Percentiles rank a stretch among this genome's conserved stretches.
phyloP scores from a whole-genome alignment of 2,888 invertebrate species.

The Galeruca laticollis region DNA sequence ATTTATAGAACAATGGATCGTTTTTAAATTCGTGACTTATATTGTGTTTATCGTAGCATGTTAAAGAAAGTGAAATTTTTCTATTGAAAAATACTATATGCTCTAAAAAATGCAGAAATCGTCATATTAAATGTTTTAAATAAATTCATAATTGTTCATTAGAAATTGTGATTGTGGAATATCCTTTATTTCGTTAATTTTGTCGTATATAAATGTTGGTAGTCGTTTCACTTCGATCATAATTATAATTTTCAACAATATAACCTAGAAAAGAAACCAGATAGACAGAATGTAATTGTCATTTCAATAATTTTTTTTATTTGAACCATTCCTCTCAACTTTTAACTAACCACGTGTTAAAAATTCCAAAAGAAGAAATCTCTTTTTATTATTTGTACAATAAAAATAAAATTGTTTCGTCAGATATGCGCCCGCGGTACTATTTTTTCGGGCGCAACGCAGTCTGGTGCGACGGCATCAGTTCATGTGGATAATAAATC shows the following conservation, averaged over 20 bases:
- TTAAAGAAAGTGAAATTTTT: slow-evolving; percentile 50
- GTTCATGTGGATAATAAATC: not conserved
- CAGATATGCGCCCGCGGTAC: too few species aligned
- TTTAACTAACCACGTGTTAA: too few species aligned
- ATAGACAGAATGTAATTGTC: too few species aligned
- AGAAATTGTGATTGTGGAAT: not conserved
- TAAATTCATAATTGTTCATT: not conserved
- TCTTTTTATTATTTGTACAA: too few species aligned
- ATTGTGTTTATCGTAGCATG: slow-evolving; percentile 54
- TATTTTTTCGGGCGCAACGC: not conserved
- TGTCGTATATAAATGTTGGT: not conserved
- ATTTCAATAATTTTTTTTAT: too few species aligned
- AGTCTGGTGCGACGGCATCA: not conserved
- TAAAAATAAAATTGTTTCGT: too few species aligned
- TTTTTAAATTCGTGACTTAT: slow-evolving; percentile 43
- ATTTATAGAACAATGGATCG: slow-evolving; percentile 44
- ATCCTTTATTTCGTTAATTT: not conserved
- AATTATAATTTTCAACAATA: too few species aligned
- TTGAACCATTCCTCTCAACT: too few species aligned
- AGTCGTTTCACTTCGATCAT: not conserved
- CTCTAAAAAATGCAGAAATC: slow-evolving; percentile 46
- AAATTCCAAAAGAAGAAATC: too few species aligned
- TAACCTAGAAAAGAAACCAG: too few species aligned
- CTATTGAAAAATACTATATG: slow-evolving; percentile 49
- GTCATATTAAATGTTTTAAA: not conserved